These are phyloP conservation scores for Mylabris sibirica DNA, from an alignment of 2,888 invertebrate species.

Conservation along the genomic window DNA sequence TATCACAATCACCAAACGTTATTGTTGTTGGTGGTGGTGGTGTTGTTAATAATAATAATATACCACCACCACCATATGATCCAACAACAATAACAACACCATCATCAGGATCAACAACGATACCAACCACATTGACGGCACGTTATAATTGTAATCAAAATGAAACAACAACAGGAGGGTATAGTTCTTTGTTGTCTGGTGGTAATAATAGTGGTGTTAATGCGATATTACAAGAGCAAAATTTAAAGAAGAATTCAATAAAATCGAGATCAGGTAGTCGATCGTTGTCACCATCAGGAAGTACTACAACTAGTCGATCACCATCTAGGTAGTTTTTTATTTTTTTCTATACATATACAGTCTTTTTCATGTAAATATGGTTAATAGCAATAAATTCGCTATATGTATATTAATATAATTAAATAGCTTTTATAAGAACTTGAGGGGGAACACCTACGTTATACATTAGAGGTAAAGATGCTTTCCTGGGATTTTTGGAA, in stretches of 20 bases:
- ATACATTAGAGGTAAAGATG: too few relatives aligned
- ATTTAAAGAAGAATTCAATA: conserved; percentile 56
- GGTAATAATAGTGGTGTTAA: conserved; percentile 42
- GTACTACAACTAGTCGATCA: conserved; percentile 65
- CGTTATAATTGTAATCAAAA: conserved; percentile 52
- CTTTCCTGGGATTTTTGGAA: too few relatives aligned
- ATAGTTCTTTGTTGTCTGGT: conserved; percentile 57
- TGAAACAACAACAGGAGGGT: conserved; percentile 58
- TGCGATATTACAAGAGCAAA: conserved; percentile 31
- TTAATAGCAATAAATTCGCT: too few relatives aligned
- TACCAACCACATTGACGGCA: conserved; percentile 14
- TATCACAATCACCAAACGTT: too few relatives aligned
- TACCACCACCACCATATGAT: conserved; percentile 19
- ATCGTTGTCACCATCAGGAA: conserved; percentile 65
- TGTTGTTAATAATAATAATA: neutral
- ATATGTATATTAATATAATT: too few relatives aligned
- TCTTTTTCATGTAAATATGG: too few relatives aligned
- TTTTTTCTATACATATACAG: neutral
- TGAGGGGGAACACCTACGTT: too few relatives aligned
- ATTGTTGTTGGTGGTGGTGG: neutral
- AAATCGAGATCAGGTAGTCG: conserved; percentile 64
- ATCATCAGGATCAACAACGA: conserved; percentile 13
- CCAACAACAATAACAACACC: conserved; percentile 25
- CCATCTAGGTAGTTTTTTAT: conserved; percentile 58
- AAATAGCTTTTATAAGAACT: too few relatives aligned